Conservation (phyloP, 2,113 vertebrate species). For the Psettodes erumei region DNA sequence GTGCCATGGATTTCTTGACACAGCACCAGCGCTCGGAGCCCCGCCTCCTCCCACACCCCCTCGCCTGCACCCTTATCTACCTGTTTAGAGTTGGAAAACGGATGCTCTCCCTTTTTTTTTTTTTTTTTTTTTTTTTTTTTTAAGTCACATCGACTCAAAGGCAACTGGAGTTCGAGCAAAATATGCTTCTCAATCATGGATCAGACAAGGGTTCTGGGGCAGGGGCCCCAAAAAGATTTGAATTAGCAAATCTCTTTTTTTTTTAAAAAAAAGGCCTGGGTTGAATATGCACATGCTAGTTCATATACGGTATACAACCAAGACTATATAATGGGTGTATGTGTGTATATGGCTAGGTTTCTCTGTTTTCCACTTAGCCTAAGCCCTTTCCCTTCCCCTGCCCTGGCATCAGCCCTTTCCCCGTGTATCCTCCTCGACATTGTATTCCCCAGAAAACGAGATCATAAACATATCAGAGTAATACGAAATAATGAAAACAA, state of each 20-base stretch:
- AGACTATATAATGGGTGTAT: slow-evolving; percentile 57
- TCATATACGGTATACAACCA: slow-evolving; percentile 72
- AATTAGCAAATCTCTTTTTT: slow-evolving; percentile 64
- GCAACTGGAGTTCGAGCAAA: slow-evolving; percentile 68
- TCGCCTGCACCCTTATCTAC: slow-evolving; percentile 61
- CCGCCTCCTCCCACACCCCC: slow-evolving; percentile 40
- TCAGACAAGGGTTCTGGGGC: slow-evolving; percentile 53
- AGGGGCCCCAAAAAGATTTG: slow-evolving; percentile 41
- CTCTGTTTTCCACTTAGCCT: slow-evolving; percentile 66
- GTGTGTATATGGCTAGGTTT: slow-evolving; percentile 72
- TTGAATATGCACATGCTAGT: slow-evolving; percentile 86
- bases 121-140: slow-evolving; percentile 27
- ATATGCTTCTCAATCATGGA: slow-evolving; percentile 72
- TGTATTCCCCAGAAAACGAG: slow-evolving; percentile 82
- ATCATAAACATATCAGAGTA: slow-evolving; percentile 86
- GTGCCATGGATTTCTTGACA: slow-evolving; percentile 55
- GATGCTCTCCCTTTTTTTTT: slow-evolving; percentile 13
- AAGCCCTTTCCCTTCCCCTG: slow-evolving; percentile 31
- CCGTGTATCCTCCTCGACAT: slow-evolving; percentile 80
- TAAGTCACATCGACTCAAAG: slow-evolving; percentile 57
- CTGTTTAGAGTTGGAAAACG: slow-evolving; percentile 69
- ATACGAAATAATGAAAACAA: slow-evolving; percentile 92
- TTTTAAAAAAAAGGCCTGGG: slow-evolving; percentile 85
- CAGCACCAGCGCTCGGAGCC: slow-evolving; percentile 74
- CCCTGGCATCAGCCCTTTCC: slow-evolving; percentile 65